A percentile compares a stretch with the other conserved stretches of the same genome.
Evolutionary conservation across 1,140 invertebrate genomes (phyloP).

Genomic region (Drosophila sp.): DNA sequence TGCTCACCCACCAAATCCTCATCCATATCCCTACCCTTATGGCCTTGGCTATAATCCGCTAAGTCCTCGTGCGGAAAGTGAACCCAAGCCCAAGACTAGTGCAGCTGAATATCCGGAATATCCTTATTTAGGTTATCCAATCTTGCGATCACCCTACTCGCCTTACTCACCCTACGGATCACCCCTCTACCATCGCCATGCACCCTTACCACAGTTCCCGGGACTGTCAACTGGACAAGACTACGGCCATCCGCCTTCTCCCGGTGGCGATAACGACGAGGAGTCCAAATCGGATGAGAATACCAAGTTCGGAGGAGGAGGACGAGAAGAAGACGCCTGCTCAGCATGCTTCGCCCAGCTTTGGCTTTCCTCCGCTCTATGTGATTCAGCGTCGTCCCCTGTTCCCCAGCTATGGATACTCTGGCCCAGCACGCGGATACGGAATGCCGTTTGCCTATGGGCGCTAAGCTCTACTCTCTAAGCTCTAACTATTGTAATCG

Average conservation of each 20-base stretch:
- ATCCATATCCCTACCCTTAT: conserved; percentile 20
- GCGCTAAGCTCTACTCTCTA: conserved; percentile 23
- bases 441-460: conserved; percentile 57
- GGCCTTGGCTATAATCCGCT: background rate
- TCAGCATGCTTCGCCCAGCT: background rate
- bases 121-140: conserved; percentile 1
- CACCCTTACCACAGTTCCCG: background rate
- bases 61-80: background rate
- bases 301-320: conserved; percentile 12
- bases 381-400: conserved; percentile 38
- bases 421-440: conserved; percentile 39
- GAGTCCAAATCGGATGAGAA: background rate
- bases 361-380: conserved; percentile 51
- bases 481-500: background rate
- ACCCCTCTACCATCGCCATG: conserved; percentile 1
- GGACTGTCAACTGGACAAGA: background rate
- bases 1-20: background rate
- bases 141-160: conserved; percentile 8
- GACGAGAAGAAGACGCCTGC: background rate
- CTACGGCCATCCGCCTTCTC: conserved; percentile 7
- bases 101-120: conserved; percentile 8
- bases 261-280: background rate
- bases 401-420: conserved; percentile 34
- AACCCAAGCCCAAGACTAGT: conserved; percentile 3
- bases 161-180: conserved; percentile 46